A percentile compares a stretch with the other conserved stretches of the same genome.
Conservation (phyloP, 2,888 invertebrate genomes). For the Cataglyphis rosenhaueri region DNA sequence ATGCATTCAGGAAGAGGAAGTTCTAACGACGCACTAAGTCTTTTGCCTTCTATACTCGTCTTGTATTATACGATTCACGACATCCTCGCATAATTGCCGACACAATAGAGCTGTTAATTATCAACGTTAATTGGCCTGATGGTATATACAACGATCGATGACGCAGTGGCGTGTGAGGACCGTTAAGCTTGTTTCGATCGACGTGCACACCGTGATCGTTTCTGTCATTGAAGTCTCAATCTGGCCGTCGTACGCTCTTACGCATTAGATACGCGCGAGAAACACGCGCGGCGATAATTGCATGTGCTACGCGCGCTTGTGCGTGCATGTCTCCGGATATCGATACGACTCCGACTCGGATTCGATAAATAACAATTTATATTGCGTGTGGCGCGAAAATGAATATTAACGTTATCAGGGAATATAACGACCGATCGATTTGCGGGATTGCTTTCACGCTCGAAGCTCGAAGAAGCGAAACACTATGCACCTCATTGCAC, state of each 20-base stretch:
- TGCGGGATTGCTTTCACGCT: constrained; percentile 25
- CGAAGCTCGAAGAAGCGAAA: constrained; percentile 1
- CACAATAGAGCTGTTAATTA: constrained; percentile 74
- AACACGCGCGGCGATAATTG: constrained; percentile 13
- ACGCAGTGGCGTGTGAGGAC: not conserved
- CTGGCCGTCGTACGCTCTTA: not conserved
- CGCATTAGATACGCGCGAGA: not conserved
- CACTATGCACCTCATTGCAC: constrained; percentile 1
- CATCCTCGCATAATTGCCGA: constrained; percentile 54
- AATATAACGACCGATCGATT: constrained; percentile 54
- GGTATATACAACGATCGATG: constrained; percentile 26
- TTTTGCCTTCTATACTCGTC: not conserved
- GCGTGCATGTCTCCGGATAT: constrained; percentile 26
- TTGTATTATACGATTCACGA: not conserved
- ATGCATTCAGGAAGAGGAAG: constrained; percentile 32
- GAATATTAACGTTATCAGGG: constrained; percentile 57
- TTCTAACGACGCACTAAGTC: not conserved
- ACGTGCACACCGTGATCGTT: not conserved
- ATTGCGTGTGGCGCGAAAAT: constrained; percentile 57
- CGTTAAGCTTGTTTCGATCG: constrained; percentile 5
- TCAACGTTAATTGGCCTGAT: constrained; percentile 50
- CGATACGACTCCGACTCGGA: constrained; percentile 4
- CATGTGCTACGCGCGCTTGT: constrained; percentile 8
- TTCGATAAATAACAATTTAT: constrained; percentile 64
- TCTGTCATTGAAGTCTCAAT: constrained; percentile 49